These are phyloP conservation scores for Drosophila busckii DNA, from an alignment of 1,140 invertebrate species.

Conservation along the genomic window DNA sequence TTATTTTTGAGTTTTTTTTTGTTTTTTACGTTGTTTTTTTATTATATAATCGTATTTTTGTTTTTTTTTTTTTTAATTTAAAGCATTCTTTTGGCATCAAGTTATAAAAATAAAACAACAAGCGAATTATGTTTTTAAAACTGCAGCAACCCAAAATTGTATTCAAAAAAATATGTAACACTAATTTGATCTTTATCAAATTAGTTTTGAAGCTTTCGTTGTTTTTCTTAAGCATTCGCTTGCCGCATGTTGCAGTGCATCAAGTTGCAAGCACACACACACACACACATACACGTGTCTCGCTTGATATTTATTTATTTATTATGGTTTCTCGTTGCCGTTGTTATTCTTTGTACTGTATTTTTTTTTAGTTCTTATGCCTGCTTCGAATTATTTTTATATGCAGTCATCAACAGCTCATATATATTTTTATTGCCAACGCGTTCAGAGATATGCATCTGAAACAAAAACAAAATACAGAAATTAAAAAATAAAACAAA, in stretches of 20 bases:
- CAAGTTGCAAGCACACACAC: conserved; percentile 14
- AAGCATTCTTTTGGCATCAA: too few species aligned
- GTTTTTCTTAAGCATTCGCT: conserved; percentile 2
- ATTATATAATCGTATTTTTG: too few species aligned
- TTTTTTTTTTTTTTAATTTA: too few species aligned
- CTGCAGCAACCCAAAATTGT: too few species aligned
- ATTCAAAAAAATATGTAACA: too few species aligned
- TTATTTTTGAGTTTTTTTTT: too few species aligned
- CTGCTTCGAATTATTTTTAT: conserved; percentile 65
- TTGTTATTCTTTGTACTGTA: conserved; percentile 22
- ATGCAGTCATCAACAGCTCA: conserved; percentile 75
- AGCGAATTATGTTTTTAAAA: too few species aligned
- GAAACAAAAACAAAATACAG: conserved; percentile 43
- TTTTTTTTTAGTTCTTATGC: too few species aligned
- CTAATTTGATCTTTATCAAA: too few species aligned
- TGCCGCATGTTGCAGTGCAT: conserved; percentile 2
- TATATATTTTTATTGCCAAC: conserved; percentile 74
- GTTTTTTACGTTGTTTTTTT: too few species aligned
- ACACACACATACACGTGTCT: conserved; percentile 11
- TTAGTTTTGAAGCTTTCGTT: too few species aligned
- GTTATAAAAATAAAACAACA: too few species aligned
- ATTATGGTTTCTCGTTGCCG: neutral
- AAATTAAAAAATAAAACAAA: conserved; percentile 21
- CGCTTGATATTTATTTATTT: conserved; percentile 19
- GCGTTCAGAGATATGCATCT: conserved; percentile 64